Conservation (phyloP, 2,797 vertebrate species). For the Spheniscus humboldti region DNA sequence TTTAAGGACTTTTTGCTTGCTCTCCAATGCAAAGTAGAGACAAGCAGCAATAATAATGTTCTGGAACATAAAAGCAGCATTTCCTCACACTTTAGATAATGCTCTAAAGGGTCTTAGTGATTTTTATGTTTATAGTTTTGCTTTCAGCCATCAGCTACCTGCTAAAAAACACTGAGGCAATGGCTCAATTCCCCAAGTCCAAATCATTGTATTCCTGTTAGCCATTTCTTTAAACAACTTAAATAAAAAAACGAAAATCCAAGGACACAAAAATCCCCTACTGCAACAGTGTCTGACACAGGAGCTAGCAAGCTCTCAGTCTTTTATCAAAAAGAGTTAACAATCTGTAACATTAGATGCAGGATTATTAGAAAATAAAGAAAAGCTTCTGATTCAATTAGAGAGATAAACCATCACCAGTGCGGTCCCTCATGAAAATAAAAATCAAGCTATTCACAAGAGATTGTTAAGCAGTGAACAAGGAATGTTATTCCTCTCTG, state of each 20-base stretch:
- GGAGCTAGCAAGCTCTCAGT: neutral
- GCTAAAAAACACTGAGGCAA: neutral
- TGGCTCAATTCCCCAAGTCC: neutral
- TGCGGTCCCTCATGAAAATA: neutral
- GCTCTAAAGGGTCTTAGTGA: neutral
- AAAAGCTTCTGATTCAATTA: constrained; percentile 13
- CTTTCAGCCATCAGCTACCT: neutral
- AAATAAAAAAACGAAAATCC: neutral
- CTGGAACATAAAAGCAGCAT: neutral
- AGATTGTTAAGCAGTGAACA: neutral
- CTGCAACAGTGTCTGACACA: neutral
- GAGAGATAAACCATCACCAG: neutral
- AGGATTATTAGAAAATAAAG: constrained; percentile 33
- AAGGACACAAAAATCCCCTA: neutral
- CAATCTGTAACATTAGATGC: neutral
- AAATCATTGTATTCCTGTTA: neutral
- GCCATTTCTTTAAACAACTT: neutral
- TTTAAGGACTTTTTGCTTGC: neutral
- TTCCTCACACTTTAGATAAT: neutral
- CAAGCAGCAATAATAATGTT: neutral
- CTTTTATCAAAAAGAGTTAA: neutral
- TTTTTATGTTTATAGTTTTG: neutral
- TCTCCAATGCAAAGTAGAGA: neutral
- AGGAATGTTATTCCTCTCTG: neutral
- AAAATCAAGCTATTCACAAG: constrained; percentile 10